Conservation (phyloP, 2,797 vertebrate species). For the Poecilia velifera region DNA sequence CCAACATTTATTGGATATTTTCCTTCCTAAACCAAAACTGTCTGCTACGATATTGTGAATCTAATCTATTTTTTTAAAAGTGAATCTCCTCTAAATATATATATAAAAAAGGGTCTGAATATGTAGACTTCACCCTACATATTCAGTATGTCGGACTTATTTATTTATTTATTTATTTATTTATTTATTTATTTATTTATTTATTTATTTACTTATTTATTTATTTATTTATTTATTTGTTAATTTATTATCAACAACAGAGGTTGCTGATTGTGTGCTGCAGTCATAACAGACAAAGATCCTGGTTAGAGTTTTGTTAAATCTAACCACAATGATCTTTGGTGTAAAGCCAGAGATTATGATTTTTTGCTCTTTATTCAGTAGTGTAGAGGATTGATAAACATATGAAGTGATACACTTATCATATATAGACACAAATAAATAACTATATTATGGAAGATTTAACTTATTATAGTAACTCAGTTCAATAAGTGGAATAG, state of each 20-base stretch:
- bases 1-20: not conserved
- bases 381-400: not conserved
- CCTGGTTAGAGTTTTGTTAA: too few relatives aligned
- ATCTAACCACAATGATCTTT: not conserved
- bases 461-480: not conserved
- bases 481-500: not conserved
- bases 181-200: not conserved
- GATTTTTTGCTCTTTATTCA: not conserved
- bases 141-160: not conserved
- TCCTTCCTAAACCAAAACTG: not conserved
- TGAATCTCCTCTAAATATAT: too few relatives aligned
- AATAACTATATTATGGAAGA: not conserved
- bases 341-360: not conserved
- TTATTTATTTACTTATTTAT: not conserved
- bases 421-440: not conserved
- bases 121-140: not conserved
- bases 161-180: not conserved
- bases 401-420: not conserved
- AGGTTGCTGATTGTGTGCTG: not conserved
- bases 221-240: not conserved
- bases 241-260: not conserved
- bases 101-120: too few relatives aligned
- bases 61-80: too few relatives aligned
- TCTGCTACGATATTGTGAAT: not conserved
- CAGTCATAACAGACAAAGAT: not conserved